Conservation (phyloP, 1,140 invertebrate genomes). For the Sitophilus oryzae region DNA sequence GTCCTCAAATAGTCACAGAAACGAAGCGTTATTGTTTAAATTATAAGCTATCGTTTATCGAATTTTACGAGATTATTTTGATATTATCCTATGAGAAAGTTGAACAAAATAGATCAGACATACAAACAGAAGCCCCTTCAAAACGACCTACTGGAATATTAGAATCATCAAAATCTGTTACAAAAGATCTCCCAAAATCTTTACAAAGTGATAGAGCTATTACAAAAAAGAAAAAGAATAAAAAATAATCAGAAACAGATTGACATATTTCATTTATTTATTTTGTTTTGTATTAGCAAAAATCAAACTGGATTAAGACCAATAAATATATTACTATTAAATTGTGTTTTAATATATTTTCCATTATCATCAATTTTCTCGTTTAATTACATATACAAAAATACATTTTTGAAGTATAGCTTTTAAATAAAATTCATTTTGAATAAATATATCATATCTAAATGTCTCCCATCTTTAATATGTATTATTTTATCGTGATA, state of each 20-base stretch:
- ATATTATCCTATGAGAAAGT: slow-evolving; percentile 30
- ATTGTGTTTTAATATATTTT: too few relatives aligned
- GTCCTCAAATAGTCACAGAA: slow-evolving; percentile 36
- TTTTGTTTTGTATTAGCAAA: too few relatives aligned
- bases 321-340: too few relatives aligned
- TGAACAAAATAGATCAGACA: slow-evolving; percentile 4
- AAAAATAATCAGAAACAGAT: too few relatives aligned
- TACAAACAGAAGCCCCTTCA: neutral
- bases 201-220: neutral
- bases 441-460: neutral
- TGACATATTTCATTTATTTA: too few relatives aligned
- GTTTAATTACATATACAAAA: neutral
- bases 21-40: slow-evolving; percentile 42
- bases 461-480: too few relatives aligned
- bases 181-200: neutral
- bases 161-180: neutral
- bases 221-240: neutral
- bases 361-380: neutral
- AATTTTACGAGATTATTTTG: slow-evolving; percentile 51
- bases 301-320: too few relatives aligned
- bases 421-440: neutral
- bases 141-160: neutral
- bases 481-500: slow-evolving; percentile 27
- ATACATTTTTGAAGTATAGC: neutral
- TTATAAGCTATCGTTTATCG: slow-evolving; percentile 50